Conservation (phyloP, 2,113 vertebrate genomes). For the Pluvialis apricaria region DNA sequence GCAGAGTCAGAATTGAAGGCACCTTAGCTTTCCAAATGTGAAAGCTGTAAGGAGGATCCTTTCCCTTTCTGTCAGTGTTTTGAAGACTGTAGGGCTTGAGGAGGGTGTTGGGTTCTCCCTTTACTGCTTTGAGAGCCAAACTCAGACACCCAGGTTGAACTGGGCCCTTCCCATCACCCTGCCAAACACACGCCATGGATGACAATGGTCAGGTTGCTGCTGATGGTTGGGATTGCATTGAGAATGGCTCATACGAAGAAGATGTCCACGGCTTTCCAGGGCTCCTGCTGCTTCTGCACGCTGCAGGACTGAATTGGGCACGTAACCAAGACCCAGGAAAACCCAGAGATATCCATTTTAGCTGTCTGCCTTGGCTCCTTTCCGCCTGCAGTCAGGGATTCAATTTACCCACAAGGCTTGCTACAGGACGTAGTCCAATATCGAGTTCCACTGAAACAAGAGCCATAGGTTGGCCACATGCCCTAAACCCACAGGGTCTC, state of each 20-base stretch:
- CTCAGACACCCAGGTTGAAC: not conserved
- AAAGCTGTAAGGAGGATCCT: not conserved
- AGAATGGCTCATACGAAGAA: not conserved
- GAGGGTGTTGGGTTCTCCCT: not conserved
- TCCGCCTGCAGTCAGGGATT: not conserved
- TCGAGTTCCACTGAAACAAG: not conserved
- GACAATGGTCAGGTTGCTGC: not conserved
- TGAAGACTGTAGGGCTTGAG: not conserved
- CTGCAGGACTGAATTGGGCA: not conserved
- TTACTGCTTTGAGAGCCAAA: not conserved
- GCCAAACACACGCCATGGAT: rapidly evolving
- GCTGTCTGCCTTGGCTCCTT: not conserved
- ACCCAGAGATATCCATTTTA: not conserved
- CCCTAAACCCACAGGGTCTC: not conserved
- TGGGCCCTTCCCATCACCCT: not conserved
- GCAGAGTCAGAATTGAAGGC: not conserved
- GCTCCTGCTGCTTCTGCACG: not conserved
- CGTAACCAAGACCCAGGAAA: not conserved
- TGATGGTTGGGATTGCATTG: not conserved
- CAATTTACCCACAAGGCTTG: not conserved
- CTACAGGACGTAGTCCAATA: not conserved
- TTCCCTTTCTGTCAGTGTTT: not conserved
- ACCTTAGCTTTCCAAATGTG: not conserved
- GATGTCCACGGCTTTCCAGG: not conserved
- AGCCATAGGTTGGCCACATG: not conserved